These are phyloP conservation scores for Arvicanthis niloticus DNA, from an alignment of 2,113 vertebrate species.

Conservation along the genomic window DNA sequence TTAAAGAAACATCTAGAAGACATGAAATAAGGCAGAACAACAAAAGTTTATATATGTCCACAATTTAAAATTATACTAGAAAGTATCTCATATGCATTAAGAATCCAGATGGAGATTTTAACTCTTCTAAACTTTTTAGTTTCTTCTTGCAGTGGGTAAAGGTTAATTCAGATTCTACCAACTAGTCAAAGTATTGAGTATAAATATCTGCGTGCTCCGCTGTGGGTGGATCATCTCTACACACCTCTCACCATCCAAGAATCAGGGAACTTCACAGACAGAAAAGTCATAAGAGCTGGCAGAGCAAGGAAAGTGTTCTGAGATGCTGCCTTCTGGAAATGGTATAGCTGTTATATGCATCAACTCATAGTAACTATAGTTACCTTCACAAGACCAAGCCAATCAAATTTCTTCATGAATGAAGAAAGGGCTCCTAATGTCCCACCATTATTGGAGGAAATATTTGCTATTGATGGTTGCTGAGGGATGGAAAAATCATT, in stretches of 20 bases:
- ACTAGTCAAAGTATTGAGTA: neutral
- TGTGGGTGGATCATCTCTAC: neutral
- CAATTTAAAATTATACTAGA: neutral
- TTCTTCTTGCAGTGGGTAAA: neutral
- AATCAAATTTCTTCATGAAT: neutral
- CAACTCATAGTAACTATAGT: neutral
- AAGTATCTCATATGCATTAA: neutral
- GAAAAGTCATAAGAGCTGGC: neutral
- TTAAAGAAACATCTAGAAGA: slow-evolving; percentile 27
- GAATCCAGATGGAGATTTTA: neutral
- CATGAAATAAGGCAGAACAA: neutral
- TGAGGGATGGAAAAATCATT: neutral
- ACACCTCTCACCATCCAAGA: no score
- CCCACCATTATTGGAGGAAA: neutral
- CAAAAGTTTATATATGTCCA: neutral
- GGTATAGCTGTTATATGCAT: no score
- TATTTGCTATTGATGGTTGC: neutral
- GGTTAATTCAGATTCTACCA: neutral
- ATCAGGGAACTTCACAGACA: neutral
- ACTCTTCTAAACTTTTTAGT: neutral
- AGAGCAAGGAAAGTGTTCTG: neutral
- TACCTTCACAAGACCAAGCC: neutral
- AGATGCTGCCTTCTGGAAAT: neutral
- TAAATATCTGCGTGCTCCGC: neutral
- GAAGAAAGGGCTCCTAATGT: neutral